phyloP scores from a whole-genome alignment of 2,888 invertebrate genomes.

The Conchocele bisecta region DNA sequence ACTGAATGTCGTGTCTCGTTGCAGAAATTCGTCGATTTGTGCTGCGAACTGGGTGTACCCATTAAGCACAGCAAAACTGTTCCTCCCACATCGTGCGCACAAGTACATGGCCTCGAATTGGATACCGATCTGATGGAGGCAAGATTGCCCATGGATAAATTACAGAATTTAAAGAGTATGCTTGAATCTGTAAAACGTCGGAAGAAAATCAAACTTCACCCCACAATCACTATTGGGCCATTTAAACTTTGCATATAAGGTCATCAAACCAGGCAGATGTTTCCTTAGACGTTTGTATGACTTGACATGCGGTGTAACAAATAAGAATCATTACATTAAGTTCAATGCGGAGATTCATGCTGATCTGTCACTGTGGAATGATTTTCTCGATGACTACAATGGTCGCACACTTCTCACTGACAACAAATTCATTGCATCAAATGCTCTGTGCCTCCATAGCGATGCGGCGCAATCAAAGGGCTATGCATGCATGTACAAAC shows the following conservation, averaged over 20 bases:
- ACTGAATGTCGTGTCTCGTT: constrained; percentile 4
- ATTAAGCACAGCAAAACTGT: constrained; percentile 21
- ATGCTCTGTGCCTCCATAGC: neutral
- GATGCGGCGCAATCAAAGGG: constrained; percentile 29
- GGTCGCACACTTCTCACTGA: constrained; percentile 29
- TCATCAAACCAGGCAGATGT: constrained; percentile 27
- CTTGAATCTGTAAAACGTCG: neutral
- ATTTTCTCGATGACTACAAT: constrained; percentile 21
- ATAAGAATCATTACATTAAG: constrained; percentile 12
- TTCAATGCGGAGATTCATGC: constrained; percentile 11
- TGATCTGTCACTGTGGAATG: constrained; percentile 17
- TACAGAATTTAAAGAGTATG: neutral
- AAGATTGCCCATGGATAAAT: constrained; percentile 13
- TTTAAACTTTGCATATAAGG: constrained; percentile 36
- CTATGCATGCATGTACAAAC: constrained; percentile 13
- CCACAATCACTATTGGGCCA: constrained; percentile 18
- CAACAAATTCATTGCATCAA: constrained; percentile 22
- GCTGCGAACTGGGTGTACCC: constrained; percentile 9
- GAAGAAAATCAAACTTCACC: neutral
- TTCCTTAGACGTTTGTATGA: constrained; percentile 31
- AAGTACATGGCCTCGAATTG: constrained; percentile 21
- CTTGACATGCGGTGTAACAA: constrained; percentile 9
- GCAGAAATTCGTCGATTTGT: neutral
- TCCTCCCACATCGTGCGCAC: neutral
- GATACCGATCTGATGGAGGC: constrained; percentile 10